Conservation (phyloP, 37 sponge, comb jelly and placozoan species). For the Ianthella basta region DNA sequence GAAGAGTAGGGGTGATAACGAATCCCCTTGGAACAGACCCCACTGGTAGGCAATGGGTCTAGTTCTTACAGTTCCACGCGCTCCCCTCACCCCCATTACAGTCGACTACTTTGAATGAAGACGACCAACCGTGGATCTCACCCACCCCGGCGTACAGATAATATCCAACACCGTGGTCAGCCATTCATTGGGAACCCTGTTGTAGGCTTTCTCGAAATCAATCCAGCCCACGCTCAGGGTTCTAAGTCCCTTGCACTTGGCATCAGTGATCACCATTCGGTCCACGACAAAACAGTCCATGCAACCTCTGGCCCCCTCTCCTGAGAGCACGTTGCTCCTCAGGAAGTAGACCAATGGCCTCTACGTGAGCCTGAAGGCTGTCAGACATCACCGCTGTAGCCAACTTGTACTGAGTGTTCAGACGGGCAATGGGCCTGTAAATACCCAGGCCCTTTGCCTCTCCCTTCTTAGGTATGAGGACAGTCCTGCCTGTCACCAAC, state of each 20-base stretch:
- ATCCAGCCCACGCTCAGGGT: constrained; percentile 16
- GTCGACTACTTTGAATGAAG: neutral
- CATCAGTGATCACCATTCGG: neutral
- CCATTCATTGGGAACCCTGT: constrained; percentile 19
- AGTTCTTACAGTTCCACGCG: neutral
- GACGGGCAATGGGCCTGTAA: constrained; percentile 36
- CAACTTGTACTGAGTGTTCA: constrained; percentile 50
- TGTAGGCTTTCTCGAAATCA: constrained; percentile 9
- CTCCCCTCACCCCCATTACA: neutral
- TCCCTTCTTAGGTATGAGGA: constrained; percentile 52
- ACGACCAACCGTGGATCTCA: neutral
- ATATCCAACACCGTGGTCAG: neutral
- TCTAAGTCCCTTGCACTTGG: neutral
- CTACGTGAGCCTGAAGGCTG: neutral
- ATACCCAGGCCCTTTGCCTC: constrained; percentile 8
- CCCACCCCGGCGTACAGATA: too few relatives aligned
- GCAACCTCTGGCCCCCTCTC: neutral
- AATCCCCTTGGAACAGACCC: constrained; percentile 49
- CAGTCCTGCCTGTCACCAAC: neutral
- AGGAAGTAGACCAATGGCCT: neutral
- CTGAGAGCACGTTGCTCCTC: neutral
- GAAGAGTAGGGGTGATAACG: constrained; percentile 44
- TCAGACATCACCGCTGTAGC: neutral
- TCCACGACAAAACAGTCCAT: neutral
- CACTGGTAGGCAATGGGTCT: neutral